A percentile compares a stretch with the other conserved stretches of the same genome.
phyloP scores from a whole-genome alignment of 2,797 vertebrate species.

The Valencia hispanica region DNA sequence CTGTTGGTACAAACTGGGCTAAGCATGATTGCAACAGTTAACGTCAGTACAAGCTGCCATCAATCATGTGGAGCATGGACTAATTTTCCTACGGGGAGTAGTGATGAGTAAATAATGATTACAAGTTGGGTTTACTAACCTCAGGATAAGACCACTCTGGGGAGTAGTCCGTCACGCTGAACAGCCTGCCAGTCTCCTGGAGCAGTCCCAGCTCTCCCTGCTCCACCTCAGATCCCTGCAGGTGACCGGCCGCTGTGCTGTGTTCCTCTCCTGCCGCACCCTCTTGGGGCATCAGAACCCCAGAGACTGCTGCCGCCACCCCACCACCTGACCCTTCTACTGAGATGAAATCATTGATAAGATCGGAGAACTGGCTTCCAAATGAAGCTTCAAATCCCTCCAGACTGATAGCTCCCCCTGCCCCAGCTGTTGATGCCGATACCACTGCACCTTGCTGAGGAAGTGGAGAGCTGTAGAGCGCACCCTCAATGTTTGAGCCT shows the following conservation, averaged over 20 bases:
- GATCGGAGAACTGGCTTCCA: conserved; percentile 98
- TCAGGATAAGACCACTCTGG: conserved; percentile 99
- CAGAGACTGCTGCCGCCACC: conserved; percentile 72
- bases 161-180: conserved; percentile 98
- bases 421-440: conserved; percentile 48
- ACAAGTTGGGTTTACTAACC: conserved; percentile 82
- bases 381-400: conserved; percentile 99
- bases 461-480: conserved; percentile 87
- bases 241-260: conserved; percentile 85
- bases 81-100: conserved; percentile 60
- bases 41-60: conserved; percentile 44
- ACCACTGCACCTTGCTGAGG: conserved; percentile 83
- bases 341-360: conserved; percentile 99
- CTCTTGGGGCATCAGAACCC: conserved; percentile 86
- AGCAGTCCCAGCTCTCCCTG: conserved; percentile 92
- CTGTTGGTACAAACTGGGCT: conserved; percentile 49
- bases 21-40: conserved; percentile 52
- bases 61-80: conserved; percentile 54
- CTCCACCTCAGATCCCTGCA: conserved; percentile 90
- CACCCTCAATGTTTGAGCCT: conserved; percentile 87
- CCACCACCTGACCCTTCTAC: conserved; percentile 88
- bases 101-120: conserved; percentile 69
- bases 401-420: conserved; percentile 86
- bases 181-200: conserved; percentile 92
- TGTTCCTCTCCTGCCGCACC: conserved; percentile 82